Evolutionary conservation across 2,797 vertebrate genomes (phyloP).

Genomic region (Pagetopsis macropterus): DNA sequence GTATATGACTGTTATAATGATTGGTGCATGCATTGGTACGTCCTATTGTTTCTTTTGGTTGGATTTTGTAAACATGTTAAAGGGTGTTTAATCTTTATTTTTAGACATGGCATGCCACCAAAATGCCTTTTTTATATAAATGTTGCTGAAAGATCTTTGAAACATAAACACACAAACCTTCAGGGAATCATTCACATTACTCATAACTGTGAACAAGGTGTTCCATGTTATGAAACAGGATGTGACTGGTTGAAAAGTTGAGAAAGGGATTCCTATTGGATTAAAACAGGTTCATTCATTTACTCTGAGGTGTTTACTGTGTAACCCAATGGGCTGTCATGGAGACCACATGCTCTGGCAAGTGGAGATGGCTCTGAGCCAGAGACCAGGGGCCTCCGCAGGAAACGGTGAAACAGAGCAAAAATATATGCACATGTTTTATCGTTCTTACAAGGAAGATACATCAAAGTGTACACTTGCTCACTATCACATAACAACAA

Average conservation of each 20-base stretch:
- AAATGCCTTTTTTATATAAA: not conserved
- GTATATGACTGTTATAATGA: too few relatives aligned
- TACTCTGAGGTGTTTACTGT: conserved; percentile 78
- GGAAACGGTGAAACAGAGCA: conserved; percentile 49
- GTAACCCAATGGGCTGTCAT: conserved; percentile 73
- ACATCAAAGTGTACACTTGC: conserved; percentile 27
- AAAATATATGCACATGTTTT: conserved; percentile 24
- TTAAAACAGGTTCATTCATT: conserved; percentile 76
- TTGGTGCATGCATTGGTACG: too few relatives aligned
- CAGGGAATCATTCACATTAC: conserved; percentile 32
- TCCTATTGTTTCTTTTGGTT: not conserved
- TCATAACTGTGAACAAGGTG: conserved; percentile 49
- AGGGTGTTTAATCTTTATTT: too few relatives aligned
- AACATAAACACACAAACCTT: conserved; percentile 17
- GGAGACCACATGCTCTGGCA: conserved; percentile 78
- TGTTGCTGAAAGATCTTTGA: conserved; percentile 9
- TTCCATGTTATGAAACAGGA: conserved; percentile 61
- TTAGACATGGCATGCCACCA: not conserved
- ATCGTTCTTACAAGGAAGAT: conserved; percentile 10
- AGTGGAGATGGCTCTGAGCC: conserved; percentile 58
- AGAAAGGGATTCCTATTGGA: conserved; percentile 62
- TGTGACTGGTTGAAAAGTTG: conserved; percentile 54
- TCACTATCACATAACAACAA: conserved; percentile 32
- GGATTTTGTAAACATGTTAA: not conserved
- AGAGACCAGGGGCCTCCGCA: conserved; percentile 51